Evolutionary conservation across 2,113 vertebrate genomes (phyloP).

Genomic region (Myxocyprinus asiaticus): DNA sequence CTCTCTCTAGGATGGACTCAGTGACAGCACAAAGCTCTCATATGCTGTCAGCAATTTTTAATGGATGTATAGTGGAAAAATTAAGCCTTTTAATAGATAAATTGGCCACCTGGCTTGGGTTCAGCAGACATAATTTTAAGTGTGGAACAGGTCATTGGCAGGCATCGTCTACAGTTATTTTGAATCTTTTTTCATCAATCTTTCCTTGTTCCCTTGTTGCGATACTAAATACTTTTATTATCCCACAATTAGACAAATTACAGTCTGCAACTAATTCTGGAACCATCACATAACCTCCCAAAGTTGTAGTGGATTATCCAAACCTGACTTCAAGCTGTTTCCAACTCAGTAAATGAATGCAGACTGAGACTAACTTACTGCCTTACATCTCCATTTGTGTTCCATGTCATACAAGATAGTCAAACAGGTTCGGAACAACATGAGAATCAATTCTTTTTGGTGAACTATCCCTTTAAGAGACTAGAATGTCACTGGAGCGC

Average conservation of each 20-base stretch:
- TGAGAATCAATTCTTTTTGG: too few species aligned
- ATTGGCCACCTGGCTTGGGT: conserved; percentile 55
- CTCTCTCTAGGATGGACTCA: conserved; percentile 62
- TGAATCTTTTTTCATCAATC: conserved; percentile 70
- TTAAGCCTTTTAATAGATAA: conserved; percentile 59
- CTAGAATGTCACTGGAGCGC: too few species aligned
- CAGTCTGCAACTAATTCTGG: conserved; percentile 62
- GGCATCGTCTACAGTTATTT: conserved; percentile 48
- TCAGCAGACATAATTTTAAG: conserved; percentile 55
- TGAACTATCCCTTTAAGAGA: too few species aligned
- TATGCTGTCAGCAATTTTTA: conserved; percentile 65
- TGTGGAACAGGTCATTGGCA: conserved; percentile 48
- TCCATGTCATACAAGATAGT: too few species aligned
- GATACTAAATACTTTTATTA: conserved; percentile 71
- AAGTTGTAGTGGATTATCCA: neutral
- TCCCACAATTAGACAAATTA: conserved; percentile 63
- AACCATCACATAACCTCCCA: conserved; percentile 10
- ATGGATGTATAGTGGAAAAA: conserved; percentile 59
- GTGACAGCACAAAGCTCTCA: conserved; percentile 55
- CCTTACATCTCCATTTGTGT: too few species aligned
- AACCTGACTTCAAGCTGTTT: neutral
- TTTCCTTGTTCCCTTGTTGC: conserved; percentile 54
- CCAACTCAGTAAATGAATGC: too few species aligned
- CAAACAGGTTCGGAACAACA: too few species aligned
- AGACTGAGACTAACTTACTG: too few species aligned